Conservation (phyloP, 2,888 invertebrate genomes). For the Eretmocerus hayati region DNA sequence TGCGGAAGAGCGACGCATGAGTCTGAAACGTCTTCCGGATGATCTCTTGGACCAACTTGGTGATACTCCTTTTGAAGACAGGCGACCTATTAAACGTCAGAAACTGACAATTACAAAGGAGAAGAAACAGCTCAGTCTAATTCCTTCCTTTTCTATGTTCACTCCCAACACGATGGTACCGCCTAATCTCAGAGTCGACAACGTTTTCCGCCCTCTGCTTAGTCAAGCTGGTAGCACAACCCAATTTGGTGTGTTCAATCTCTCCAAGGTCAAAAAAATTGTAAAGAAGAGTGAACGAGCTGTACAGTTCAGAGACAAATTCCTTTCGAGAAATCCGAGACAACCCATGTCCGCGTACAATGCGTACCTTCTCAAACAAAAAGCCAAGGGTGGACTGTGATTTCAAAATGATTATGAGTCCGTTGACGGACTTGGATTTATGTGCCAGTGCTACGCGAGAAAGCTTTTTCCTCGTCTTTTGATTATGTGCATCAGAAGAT, state of each 20-base stretch:
- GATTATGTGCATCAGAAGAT: no score
- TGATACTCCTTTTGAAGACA: constrained; percentile 24
- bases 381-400: constrained; percentile 16
- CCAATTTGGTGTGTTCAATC: constrained; percentile 30
- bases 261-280: constrained; percentile 28
- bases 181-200: constrained; percentile 14
- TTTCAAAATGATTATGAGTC: not conserved
- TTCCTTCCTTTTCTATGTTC: constrained; percentile 26
- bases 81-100: constrained; percentile 23
- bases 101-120: constrained; percentile 12
- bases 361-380: constrained; percentile 33
- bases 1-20: constrained; percentile 1
- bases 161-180: constrained; percentile 6
- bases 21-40: constrained; percentile 31
- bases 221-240: constrained; percentile 36
- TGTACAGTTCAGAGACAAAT: constrained; percentile 30
- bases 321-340: constrained; percentile 33
- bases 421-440: not conserved
- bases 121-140: constrained; percentile 2
- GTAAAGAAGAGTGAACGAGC: constrained; percentile 22
- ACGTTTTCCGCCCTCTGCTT: constrained; percentile 21
- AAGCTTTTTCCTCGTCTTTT: no score
- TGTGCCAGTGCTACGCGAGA: no score
- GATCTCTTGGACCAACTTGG: constrained; percentile 31
- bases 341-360: constrained; percentile 32